Conservation (phyloP, 2,888 invertebrate genomes). For the Drymonia ruficornis region DNA sequence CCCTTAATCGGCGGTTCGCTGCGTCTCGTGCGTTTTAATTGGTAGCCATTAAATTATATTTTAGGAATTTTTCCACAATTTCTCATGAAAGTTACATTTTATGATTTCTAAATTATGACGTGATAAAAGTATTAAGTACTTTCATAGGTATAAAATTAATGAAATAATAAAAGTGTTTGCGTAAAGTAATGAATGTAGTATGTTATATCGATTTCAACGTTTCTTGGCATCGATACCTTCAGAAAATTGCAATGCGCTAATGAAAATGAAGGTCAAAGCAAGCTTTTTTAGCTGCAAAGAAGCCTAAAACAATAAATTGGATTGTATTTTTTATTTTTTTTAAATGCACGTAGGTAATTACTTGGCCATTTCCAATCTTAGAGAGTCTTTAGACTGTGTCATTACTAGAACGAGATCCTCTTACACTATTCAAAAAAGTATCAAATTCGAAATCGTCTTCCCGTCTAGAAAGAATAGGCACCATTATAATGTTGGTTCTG, state of each 20-base stretch:
- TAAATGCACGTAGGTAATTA: no score
- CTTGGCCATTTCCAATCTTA: no score
- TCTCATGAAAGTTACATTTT: slow-evolving; percentile 10
- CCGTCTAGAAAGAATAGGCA: no score
- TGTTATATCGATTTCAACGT: slow-evolving; percentile 3
- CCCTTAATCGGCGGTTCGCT: slow-evolving; percentile 51
- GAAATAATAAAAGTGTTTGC: no score
- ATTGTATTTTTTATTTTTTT: no score
- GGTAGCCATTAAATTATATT: slow-evolving; percentile 30
- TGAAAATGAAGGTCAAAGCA: background rate
- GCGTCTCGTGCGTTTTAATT: slow-evolving; percentile 54
- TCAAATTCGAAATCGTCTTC: no score
- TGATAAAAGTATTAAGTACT: background rate
- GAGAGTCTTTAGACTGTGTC: no score
- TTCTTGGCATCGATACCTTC: slow-evolving; percentile 2
- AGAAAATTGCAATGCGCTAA: background rate
- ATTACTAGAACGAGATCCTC: no score
- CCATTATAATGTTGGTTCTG: no score
- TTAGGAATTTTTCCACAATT: slow-evolving; percentile 19
- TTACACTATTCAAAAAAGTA: no score
- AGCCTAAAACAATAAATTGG: no score
- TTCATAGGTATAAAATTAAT: background rate
- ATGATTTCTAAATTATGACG: background rate
- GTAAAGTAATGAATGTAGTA: background rate
- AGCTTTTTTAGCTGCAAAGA: no score